These are phyloP conservation scores for Luffia ferchaultella DNA, from an alignment of 2,888 invertebrate species.

Conservation along the genomic window DNA sequence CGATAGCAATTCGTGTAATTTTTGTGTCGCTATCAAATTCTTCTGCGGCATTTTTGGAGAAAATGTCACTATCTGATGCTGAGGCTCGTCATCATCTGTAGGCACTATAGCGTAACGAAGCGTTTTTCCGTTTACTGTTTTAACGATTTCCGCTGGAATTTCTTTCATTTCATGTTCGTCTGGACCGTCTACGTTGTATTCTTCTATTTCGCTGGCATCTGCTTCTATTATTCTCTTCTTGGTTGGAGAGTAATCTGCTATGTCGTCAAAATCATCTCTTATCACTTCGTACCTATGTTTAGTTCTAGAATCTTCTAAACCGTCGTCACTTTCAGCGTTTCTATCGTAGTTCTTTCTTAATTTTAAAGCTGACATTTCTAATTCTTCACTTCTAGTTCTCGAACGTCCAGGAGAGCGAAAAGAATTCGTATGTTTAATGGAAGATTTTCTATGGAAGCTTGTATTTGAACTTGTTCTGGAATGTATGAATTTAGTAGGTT, in stretches of 20 bases:
- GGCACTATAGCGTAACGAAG: constrained; percentile 68
- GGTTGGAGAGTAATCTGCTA: constrained; percentile 50
- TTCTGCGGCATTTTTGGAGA: constrained; percentile 59
- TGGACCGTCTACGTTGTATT: constrained; percentile 64
- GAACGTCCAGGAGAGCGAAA: constrained; percentile 40
- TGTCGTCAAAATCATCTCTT: constrained; percentile 48
- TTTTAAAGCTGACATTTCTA: constrained; percentile 56
- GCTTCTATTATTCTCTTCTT: constrained; percentile 56
- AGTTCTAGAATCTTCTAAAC: constrained; percentile 38
- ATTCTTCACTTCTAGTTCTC: constrained; percentile 45
- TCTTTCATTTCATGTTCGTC: constrained; percentile 61
- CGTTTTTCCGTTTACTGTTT: constrained; percentile 70
- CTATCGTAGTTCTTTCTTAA: constrained; percentile 34
- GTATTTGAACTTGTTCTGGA: constrained; percentile 16
- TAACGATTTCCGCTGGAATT: constrained; percentile 67
- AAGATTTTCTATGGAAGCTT: constrained; percentile 46
- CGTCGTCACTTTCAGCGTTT: constrained; percentile 39
- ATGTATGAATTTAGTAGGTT: constrained; percentile 45
- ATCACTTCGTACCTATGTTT: constrained; percentile 66
- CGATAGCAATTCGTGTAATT: constrained; percentile 76
- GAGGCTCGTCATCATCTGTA: constrained; percentile 53
- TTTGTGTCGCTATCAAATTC: constrained; percentile 77
- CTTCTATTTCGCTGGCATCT: constrained; percentile 47
- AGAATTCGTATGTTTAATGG: constrained; percentile 43
- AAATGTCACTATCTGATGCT: constrained; percentile 45